Conservation (phyloP, 2,113 vertebrate species). For the Python bivittatus region DNA sequence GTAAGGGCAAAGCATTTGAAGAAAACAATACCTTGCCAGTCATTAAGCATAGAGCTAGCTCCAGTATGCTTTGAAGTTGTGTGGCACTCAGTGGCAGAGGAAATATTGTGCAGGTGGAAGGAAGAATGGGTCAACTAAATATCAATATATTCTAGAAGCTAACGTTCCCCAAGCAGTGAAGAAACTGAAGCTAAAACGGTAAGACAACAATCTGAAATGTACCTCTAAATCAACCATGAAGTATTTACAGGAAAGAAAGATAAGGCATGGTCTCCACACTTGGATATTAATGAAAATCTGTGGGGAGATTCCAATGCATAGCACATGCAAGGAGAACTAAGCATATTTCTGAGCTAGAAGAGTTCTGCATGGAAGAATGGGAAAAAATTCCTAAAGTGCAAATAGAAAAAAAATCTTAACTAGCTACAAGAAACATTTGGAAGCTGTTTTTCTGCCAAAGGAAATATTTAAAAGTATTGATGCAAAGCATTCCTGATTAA, state of each 20-base stretch:
- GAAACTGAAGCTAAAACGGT: neutral
- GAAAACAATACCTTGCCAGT: neutral
- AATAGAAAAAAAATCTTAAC: neutral
- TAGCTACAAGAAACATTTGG: neutral
- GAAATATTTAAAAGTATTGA: neutral
- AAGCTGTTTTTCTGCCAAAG: neutral
- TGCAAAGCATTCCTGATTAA: neutral
- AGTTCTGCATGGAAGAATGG: neutral
- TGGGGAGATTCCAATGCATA: neutral
- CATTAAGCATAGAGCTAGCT: neutral
- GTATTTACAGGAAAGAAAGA: too few relatives aligned
- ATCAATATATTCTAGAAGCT: neutral
- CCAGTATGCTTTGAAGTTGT: neutral
- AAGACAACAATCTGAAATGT: neutral
- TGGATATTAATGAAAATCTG: neutral
- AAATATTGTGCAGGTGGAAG: neutral
- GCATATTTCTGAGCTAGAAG: neutral
- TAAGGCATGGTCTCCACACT: too few relatives aligned
- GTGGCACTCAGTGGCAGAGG: neutral
- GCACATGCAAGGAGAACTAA: neutral
- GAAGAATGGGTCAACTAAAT: neutral
- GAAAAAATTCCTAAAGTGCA: neutral
- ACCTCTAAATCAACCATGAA: too few relatives aligned
- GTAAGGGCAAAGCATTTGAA: neutral
- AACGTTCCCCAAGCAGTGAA: neutral